Evolutionary conservation across 1,140 invertebrate species (phyloP), one percentile per base, ranked within the genome.

Genomic region (Caenorhabditis latens): DNA sequence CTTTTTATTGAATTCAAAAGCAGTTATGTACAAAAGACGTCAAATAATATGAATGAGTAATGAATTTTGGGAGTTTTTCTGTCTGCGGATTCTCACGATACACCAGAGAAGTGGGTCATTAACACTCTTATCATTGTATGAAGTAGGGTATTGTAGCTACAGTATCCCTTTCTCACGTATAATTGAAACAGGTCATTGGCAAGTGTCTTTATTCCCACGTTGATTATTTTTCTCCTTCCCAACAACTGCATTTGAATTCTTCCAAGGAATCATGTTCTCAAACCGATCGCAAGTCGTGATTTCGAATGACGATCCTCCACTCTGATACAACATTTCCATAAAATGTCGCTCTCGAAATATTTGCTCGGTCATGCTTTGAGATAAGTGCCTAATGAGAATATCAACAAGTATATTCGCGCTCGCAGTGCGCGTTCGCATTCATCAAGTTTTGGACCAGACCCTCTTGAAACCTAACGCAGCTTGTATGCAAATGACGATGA

Each of bases 301-400:
- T 50, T 79, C 50, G 50, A 53, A 58, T n/a, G 57, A 21, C 50
- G 43, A 79, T 50, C 71, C 71, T 79, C n/a, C 46, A 50, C 71
- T 79, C 71, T 79, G 71, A 79, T 79, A 79, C 71, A 79, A 79
- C 71, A 42, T 79, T 79, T 53, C n/a, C n/a, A 32, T 53, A 50
- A 50, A 79, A 79, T 79, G 46, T 24, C 11, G 40, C 46, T 79
- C 71, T 50, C 9, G 46, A 79, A 79, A 48, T 79, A 79, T 79
- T 79, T 79, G 71, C 46, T 79, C 46, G 46, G 71, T 79, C 71
- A 79, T 79, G 71, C 71, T 79, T 53, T 79, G 71, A 40, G 71
- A 79, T 79, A 79, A 79, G 71, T 79, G 71, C 71, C 46, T 50
- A 79, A 79, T 79, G 46, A 79, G 71, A 79, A 79, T 79, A 79